Conservation (phyloP, 1,140 invertebrate genomes). For the Catajapyx aquilonaris region DNA sequence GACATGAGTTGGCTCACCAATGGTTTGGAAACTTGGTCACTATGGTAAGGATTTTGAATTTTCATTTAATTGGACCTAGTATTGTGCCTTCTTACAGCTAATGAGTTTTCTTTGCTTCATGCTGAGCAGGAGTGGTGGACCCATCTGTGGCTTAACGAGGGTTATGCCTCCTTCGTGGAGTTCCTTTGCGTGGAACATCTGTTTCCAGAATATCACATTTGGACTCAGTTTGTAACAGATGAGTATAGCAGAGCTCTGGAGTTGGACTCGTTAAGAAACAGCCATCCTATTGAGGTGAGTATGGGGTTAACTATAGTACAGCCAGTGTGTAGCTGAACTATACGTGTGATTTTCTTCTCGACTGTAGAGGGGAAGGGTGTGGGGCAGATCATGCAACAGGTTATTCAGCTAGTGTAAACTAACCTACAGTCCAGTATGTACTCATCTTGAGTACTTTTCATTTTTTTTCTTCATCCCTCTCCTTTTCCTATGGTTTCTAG, state of each 20-base stretch:
- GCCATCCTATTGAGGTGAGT: constrained; percentile 63
- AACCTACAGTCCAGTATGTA: too few species aligned
- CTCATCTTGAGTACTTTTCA: too few species aligned
- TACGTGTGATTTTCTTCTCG: too few species aligned
- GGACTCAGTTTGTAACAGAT: constrained; percentile 77
- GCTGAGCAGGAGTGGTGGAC: constrained; percentile 30
- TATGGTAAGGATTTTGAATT: constrained; percentile 59
- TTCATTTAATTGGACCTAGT: background rate
- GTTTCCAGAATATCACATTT: constrained; percentile 82
- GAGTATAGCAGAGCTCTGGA: constrained; percentile 60
- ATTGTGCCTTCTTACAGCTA: constrained; percentile 17
- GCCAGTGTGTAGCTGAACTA: too few species aligned
- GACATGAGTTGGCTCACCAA: constrained; percentile 72
- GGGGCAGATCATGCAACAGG: too few species aligned
- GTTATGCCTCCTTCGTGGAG: constrained; percentile 76
- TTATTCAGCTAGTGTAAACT: too few species aligned
- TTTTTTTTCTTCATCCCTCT: too few species aligned
- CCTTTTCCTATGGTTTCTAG: too few species aligned
- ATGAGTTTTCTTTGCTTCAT: background rate
- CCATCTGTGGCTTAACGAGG: constrained; percentile 72
- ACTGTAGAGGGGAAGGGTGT: too few species aligned
- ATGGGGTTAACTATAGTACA: too few species aligned
- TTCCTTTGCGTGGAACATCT: constrained; percentile 68
- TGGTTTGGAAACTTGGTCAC: constrained; percentile 82
- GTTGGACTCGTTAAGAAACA: constrained; percentile 72